phyloP scores from a whole-genome alignment of 2,113 vertebrate genomes.

The Esox niger region DNA sequence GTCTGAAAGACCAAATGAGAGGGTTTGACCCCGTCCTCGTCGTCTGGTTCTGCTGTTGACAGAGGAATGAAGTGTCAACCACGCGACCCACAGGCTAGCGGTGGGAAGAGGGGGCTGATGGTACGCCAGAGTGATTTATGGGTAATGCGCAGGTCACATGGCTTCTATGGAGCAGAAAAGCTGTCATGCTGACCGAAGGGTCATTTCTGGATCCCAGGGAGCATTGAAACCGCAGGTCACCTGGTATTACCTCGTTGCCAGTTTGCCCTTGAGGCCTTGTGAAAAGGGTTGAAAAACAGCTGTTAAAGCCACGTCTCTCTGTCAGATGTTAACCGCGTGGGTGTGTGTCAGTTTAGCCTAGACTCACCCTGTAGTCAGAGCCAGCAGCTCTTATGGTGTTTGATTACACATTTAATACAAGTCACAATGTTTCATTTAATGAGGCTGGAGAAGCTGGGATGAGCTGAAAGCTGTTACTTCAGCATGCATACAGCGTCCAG shows the following conservation, averaged over 20 bases:
- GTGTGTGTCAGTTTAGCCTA: too few species aligned
- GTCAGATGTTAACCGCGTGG: slow-evolving; percentile 36
- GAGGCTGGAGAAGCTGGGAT: too few species aligned
- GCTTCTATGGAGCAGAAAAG: background rate
- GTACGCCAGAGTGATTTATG: background rate
- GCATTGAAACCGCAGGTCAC: slow-evolving; percentile 3
- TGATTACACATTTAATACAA: too few species aligned
- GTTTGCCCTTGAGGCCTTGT: slow-evolving; percentile 25
- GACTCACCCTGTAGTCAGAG: too few species aligned
- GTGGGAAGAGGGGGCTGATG: background rate
- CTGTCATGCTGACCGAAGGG: too few species aligned
- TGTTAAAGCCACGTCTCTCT: slow-evolving; percentile 5
- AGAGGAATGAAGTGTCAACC: background rate
- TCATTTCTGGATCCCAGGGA: background rate
- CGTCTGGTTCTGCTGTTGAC: slow-evolving; percentile 10
- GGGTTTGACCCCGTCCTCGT: background rate
- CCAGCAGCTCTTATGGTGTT: too few species aligned
- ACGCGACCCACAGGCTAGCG: background rate
- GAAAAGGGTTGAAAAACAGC: slow-evolving; percentile 21
- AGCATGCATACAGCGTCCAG: too few species aligned
- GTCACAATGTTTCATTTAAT: too few species aligned
- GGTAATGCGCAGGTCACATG: slow-evolving; percentile 13
- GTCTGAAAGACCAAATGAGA: too few species aligned
- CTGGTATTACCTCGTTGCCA: slow-evolving; percentile 13
- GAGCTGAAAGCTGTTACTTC: too few species aligned